phyloP scores from a whole-genome alignment of 2,113 vertebrate species.

The Scolopax mira region DNA sequence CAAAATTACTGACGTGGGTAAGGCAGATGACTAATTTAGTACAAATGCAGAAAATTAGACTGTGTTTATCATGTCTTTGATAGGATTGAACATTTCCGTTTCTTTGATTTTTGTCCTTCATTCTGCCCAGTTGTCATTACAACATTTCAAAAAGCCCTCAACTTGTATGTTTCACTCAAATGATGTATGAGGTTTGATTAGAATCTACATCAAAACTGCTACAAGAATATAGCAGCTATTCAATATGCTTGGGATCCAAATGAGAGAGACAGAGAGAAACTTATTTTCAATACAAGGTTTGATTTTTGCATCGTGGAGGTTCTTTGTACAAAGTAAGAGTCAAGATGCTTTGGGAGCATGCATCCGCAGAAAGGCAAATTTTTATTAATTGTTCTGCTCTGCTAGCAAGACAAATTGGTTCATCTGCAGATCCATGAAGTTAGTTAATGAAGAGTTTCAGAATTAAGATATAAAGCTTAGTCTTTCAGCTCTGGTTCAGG shows the following conservation, averaged over 20 bases:
- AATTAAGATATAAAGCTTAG: background rate
- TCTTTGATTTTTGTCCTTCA: slow-evolving; percentile 11
- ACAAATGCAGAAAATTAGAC: background rate
- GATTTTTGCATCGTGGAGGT: background rate
- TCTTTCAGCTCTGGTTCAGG: background rate
- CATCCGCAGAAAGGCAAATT: background rate
- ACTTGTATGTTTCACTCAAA: background rate
- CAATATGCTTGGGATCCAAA: background rate
- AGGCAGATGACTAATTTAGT: background rate
- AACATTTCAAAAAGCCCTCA: background rate
- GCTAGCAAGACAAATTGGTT: slow-evolving; percentile 8
- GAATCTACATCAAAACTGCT: background rate
- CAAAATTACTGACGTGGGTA: background rate
- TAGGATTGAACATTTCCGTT: background rate
- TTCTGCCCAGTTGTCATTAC: background rate
- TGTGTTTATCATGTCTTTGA: slow-evolving; percentile 2
- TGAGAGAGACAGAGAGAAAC: background rate
- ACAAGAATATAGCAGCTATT: background rate
- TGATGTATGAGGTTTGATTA: background rate
- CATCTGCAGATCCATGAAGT: background rate
- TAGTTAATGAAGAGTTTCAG: background rate
- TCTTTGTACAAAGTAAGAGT: background rate
- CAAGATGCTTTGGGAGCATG: background rate
- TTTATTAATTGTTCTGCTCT: slow-evolving; percentile 3
- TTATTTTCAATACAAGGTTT: background rate